A percentile compares a stretch with the other conserved stretches of the same genome.
phyloP scores from a whole-genome alignment of 2,888 invertebrate genomes.

The Acanthococcus lagerstroemiae region DNA sequence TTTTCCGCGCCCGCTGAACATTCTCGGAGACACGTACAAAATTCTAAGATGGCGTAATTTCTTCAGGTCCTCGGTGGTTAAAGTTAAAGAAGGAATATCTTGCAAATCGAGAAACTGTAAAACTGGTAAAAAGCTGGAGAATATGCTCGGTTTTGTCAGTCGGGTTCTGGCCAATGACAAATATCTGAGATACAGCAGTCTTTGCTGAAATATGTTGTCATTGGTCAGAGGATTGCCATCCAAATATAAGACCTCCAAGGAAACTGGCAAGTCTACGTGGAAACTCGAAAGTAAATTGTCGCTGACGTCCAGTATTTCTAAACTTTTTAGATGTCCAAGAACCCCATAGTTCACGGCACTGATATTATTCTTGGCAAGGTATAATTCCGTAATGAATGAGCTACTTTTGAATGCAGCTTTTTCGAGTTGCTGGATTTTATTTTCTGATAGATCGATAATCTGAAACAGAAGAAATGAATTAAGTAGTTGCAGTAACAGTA shows the following conservation, averaged over 20 bases:
- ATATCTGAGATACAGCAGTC: slow-evolving; percentile 5
- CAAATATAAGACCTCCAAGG: slow-evolving; percentile 11
- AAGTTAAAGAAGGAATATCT: neutral
- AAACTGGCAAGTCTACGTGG: slow-evolving; percentile 1
- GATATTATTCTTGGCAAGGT: slow-evolving; percentile 3
- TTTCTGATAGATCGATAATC: slow-evolving; percentile 15
- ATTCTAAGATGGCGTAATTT: neutral
- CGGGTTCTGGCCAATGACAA: neutral
- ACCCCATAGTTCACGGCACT: neutral
- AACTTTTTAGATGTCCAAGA: neutral
- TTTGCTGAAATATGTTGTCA: slow-evolving; percentile 7
- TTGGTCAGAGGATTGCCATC: slow-evolving; percentile 4
- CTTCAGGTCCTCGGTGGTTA: slow-evolving; percentile 1
- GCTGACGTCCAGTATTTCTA: slow-evolving; percentile 7
- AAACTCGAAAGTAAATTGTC: slow-evolving; percentile 1
- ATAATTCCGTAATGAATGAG: slow-evolving; percentile 2
- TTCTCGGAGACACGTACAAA: slow-evolving; percentile 3
- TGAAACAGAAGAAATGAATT: too few relatives aligned
- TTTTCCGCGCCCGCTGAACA: slow-evolving; percentile 2
- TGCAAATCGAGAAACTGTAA: slow-evolving; percentile 4
- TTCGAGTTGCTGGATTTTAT: slow-evolving; percentile 6
- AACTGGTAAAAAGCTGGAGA: slow-evolving; percentile 7
- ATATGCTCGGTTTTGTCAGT: slow-evolving; percentile 1
- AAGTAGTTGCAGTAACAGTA: too few relatives aligned
- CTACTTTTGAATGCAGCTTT: neutral